Conservation (phyloP, 2,888 invertebrate genomes). For the Timema cristinae region DNA sequence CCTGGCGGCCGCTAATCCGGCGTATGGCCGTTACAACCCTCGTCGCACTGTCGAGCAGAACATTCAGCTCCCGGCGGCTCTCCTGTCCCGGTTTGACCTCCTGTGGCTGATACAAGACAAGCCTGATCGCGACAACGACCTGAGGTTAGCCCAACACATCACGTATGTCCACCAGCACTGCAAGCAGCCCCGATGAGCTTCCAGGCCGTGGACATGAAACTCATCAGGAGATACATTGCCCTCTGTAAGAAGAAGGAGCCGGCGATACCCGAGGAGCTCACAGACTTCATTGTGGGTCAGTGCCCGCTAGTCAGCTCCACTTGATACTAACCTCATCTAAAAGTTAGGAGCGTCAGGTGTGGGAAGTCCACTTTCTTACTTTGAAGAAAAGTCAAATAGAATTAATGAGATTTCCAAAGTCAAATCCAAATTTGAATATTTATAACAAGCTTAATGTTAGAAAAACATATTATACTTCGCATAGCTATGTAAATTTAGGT, state of each 20-base stretch:
- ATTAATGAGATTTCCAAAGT: too few species aligned
- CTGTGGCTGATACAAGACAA: slow-evolving; percentile 91
- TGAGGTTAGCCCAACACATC: slow-evolving; percentile 88
- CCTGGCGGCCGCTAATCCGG: slow-evolving; percentile 98
- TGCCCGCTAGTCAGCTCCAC: slow-evolving; percentile 27
- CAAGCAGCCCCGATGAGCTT: slow-evolving; percentile 77
- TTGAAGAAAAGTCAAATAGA: too few species aligned
- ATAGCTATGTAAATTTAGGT: too few species aligned
- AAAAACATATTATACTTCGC: too few species aligned
- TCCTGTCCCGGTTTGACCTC: slow-evolving; percentile 93
- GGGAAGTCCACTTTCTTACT: too few species aligned
- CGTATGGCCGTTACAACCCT: slow-evolving; percentile 96
- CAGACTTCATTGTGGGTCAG: slow-evolving; percentile 78
- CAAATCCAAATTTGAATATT: too few species aligned
- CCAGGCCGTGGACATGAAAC: slow-evolving; percentile 81
- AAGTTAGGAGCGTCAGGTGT: too few species aligned
- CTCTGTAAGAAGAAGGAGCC: slow-evolving; percentile 89
- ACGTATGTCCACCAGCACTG: slow-evolving; percentile 94
- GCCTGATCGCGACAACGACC: slow-evolving; percentile 63
- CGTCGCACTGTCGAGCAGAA: slow-evolving; percentile 94
- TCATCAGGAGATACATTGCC: slow-evolving; percentile 90
- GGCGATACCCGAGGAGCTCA: slow-evolving; percentile 76
- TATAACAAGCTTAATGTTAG: too few species aligned
- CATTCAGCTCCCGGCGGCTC: slow-evolving; percentile 94
- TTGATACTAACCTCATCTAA: not conserved